A percentile compares a stretch with the other conserved stretches of the same genome.
Evolutionary conservation across 2,797 vertebrate species (phyloP).

Genomic region (Chiroxiphia lanceolata): DNA sequence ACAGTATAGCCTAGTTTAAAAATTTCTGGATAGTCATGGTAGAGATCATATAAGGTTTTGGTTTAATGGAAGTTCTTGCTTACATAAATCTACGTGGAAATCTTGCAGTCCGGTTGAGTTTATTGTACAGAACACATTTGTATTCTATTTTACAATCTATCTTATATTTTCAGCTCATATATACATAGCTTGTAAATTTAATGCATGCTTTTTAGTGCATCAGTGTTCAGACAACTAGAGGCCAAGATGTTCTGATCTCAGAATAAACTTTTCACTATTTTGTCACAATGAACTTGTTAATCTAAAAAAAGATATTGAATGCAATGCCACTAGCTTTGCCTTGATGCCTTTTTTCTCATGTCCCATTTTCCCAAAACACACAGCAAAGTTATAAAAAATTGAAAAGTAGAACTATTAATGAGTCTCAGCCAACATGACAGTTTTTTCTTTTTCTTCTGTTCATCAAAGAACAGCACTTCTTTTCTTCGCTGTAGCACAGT

Average conservation of each 20-base stretch:
- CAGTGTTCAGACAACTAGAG: background rate
- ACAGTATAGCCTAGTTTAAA: background rate
- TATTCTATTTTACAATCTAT: background rate
- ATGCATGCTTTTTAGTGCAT: background rate
- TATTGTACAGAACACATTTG: background rate
- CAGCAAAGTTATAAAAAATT: constrained; percentile 29
- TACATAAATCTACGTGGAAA: background rate
- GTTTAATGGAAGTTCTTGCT: background rate
- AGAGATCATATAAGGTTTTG: background rate
- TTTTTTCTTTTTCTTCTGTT: background rate
- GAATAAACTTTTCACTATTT: background rate
- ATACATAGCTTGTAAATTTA: background rate
- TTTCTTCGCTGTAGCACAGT: background rate
- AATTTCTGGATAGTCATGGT: background rate
- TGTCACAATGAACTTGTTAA: background rate
- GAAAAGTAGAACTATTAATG: constrained; percentile 8
- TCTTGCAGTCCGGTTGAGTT: background rate
- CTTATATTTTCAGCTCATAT: background rate
- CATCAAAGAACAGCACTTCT: background rate
- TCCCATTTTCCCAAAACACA: background rate
- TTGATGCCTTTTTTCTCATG: background rate
- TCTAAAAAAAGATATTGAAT: background rate
- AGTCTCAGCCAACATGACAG: background rate
- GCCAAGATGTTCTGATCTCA: background rate
- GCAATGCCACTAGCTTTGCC: background rate